Base-by-base conservation (phyloP, 2,113 vertebrate species). In the Micronycteris hirsuta region DNA sequence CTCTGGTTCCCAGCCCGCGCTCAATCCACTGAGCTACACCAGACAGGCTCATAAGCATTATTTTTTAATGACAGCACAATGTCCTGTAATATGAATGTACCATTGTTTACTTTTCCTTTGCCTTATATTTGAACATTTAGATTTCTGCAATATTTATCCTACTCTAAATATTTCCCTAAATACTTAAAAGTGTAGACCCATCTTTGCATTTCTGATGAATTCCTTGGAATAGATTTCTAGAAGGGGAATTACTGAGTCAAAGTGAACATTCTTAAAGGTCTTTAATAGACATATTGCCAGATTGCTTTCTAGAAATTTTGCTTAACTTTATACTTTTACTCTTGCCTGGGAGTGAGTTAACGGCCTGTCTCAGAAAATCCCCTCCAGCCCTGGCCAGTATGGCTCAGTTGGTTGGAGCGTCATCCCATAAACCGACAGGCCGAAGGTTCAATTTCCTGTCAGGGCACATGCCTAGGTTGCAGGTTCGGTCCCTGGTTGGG, bases 301-400 rank as follows among this genome's bases (percentile, higher is more conserved):
- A 80, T 81, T 85, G 24, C 84, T 82, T 76, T 88, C 68, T 92
- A 82, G 83, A 88, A 81, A 88, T 82, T 87, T 89, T 91, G 38
- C 54, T 95, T 83, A 11, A 70, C 36, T 82, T 93, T 52, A 38
- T 80, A 52, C 22, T 86, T 96, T 71, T 17, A 56, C 22, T 91
- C 33, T 76, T 68, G 13, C 38, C 41, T 52, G 58, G 38, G 56
- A 47, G 10, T 93, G 89, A 89, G 31, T 86, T 76, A 83, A 87
- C 2, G 24, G 10, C 13, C n/a, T 80, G 2, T 74, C 4, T 89
- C 63, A 61, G 58, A 28, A 61, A 61, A 61, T 11, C 58, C 24
- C 26, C 24, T 61, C 58, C 58, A 61, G 9, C 58, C 58, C 58
- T 61, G 58, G 10, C 58, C 58, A 28, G n/a, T 63, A 13, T 31